These are phyloP conservation scores for Diplazon laetatorius DNA, from an alignment of 2,888 invertebrate species.

Conservation along the genomic window DNA sequence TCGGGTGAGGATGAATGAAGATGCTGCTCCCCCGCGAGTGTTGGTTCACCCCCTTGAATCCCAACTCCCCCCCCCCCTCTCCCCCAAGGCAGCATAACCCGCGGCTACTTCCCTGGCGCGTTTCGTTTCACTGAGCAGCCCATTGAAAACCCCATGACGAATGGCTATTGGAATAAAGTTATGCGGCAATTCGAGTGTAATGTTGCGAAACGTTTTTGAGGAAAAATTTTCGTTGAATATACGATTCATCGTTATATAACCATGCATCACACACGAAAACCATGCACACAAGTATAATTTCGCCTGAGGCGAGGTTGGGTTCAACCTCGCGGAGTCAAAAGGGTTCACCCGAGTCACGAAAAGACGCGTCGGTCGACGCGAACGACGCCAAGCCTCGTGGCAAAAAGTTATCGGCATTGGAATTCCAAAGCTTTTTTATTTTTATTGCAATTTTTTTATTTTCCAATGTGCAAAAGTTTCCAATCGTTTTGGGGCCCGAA, in stretches of 20 bases:
- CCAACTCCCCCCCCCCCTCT: conserved; percentile 10
- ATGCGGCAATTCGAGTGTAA: conserved; percentile 76
- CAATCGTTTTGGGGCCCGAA: conserved; percentile 59
- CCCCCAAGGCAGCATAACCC: conserved; percentile 29
- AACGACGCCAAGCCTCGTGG: conserved; percentile 49
- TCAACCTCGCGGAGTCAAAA: background rate
- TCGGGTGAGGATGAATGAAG: conserved; percentile 73
- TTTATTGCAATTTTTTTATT: conserved; percentile 52
- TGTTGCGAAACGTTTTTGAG: conserved; percentile 78
- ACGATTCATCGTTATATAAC: conserved; percentile 72
- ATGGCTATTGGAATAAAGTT: conserved; percentile 80
- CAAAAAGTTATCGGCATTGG: conserved; percentile 43
- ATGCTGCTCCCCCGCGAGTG: conserved; percentile 36
- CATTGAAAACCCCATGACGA: conserved; percentile 78
- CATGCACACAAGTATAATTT: background rate
- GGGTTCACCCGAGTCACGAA: conserved; percentile 21
- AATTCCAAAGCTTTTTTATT: conserved; percentile 36
- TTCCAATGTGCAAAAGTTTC: conserved; percentile 60
- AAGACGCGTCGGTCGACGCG: conserved; percentile 46
- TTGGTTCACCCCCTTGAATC: conserved; percentile 42
- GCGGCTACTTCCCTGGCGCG: conserved; percentile 59
- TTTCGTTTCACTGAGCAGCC: conserved; percentile 73
- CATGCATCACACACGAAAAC: conserved; percentile 2
- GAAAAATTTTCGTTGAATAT: conserved; percentile 69
- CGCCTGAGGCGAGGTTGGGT: conserved; percentile 3